Percentiles rank a stretch among this genome's conserved stretches.
phyloP scores from a whole-genome alignment of 2,113 vertebrate genomes.

The Esox niger region DNA sequence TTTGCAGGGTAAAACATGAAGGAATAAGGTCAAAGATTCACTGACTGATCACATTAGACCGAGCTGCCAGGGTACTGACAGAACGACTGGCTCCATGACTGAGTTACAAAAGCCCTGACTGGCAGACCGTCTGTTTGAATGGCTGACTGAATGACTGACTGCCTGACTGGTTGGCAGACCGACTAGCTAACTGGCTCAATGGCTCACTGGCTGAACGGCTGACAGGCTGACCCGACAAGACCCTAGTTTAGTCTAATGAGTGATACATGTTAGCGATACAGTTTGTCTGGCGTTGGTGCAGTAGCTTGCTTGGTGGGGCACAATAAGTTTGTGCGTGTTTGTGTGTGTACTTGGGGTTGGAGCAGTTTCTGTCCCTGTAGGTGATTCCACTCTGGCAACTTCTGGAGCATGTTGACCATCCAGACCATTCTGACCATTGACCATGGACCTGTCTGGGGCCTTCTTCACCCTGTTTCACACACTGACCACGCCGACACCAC shows the following conservation, averaged over 20 bases:
- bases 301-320: neutral
- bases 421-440: constrained; percentile 85
- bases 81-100: constrained; percentile 44
- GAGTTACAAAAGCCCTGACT: constrained; percentile 15
- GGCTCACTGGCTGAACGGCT: constrained; percentile 21
- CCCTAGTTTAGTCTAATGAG: no score
- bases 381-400: constrained; percentile 85
- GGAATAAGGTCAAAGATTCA: constrained; percentile 35
- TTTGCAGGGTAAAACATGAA: constrained; percentile 24
- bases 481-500: constrained; percentile 90
- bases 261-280: constrained; percentile 1
- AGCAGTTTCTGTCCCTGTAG: constrained; percentile 81
- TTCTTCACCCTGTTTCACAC: constrained; percentile 83
- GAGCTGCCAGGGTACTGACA: constrained; percentile 6
- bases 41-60: constrained; percentile 54
- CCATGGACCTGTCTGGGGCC: constrained; percentile 79
- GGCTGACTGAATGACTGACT: constrained; percentile 14
- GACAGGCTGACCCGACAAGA: neutral
- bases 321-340: neutral
- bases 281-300: no score
- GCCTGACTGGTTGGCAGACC: no score
- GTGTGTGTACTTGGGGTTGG: constrained; percentile 75
- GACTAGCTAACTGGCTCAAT: neutral
- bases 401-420: constrained; percentile 83
- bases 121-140: neutral